These are phyloP conservation scores for Metridium senile DNA, from an alignment of 92 coral and sea anemone species.

Conservation along the genomic window DNA sequence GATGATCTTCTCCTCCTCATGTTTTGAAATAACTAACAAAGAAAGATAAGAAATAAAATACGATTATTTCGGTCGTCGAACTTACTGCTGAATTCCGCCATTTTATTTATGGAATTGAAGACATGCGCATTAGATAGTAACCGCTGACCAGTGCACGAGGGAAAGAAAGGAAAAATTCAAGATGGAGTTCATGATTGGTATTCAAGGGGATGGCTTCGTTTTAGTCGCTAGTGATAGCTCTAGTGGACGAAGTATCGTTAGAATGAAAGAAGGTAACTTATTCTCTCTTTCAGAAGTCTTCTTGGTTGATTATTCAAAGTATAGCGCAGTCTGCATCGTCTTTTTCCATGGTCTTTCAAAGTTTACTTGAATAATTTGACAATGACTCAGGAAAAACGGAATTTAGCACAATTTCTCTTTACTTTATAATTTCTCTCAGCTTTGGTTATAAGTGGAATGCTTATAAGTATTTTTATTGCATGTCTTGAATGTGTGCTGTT, in stretches of 20 bases:
- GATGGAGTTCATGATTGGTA: constrained; percentile 98
- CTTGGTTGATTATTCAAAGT: not conserved
- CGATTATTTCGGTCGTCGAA: not conserved
- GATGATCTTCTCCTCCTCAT: constrained; percentile 20
- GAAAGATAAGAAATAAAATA: not conserved
- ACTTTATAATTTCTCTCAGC: not conserved
- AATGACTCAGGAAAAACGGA: constrained; percentile 41
- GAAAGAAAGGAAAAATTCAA: constrained; percentile 32
- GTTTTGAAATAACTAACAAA: not conserved
- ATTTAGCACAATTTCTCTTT: not conserved
- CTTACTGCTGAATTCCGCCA: constrained; percentile 35
- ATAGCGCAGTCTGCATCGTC: not conserved
- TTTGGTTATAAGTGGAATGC: not conserved
- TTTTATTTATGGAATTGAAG: constrained; percentile 22
- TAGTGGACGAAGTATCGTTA: constrained; percentile 92
- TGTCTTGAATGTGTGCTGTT: not conserved
- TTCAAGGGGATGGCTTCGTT: constrained; percentile 92
- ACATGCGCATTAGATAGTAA: constrained; percentile 21
- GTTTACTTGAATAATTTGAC: constrained; percentile 2
- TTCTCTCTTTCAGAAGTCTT: not conserved
- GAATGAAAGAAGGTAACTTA: constrained; percentile 95
- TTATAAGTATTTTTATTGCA: not conserved
- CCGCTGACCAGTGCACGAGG: constrained; percentile 37
- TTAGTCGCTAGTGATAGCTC: constrained; percentile 91
- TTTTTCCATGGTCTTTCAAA: constrained; percentile 11